Conservation (phyloP, 2,888 invertebrate genomes). For the Synergus japonicus region DNA sequence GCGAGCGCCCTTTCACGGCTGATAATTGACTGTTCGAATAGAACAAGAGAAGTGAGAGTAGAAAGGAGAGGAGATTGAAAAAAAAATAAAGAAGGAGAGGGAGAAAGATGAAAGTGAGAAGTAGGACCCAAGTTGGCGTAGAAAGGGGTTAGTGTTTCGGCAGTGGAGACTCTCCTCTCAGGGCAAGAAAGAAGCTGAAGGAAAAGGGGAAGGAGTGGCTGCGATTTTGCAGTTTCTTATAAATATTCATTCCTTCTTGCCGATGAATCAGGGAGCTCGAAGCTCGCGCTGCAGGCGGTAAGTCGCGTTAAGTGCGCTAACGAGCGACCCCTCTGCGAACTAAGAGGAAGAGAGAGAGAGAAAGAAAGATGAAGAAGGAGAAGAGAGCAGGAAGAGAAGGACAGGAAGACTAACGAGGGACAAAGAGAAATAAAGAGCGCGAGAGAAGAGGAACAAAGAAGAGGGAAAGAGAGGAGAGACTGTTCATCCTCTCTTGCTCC, state of each 20-base stretch:
- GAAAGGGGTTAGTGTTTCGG: constrained; percentile 34
- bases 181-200: constrained; percentile 25
- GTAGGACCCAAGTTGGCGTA: constrained; percentile 44
- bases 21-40: constrained; percentile 27
- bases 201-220: constrained; percentile 54
- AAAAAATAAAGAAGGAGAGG: not conserved
- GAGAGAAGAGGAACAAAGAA: not conserved
- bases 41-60: constrained; percentile 9
- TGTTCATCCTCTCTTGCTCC: constrained; percentile 47
- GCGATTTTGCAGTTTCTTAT: constrained; percentile 76
- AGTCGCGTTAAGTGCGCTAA: constrained; percentile 77
- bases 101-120: constrained; percentile 41
- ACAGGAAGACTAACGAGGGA: not conserved
- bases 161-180: constrained; percentile 1
- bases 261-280: constrained; percentile 72
- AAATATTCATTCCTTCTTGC: constrained; percentile 75
- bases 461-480: not conserved
- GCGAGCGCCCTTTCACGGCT: constrained; percentile 5
- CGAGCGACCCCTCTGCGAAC: constrained; percentile 72
- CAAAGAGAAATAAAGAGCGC: not conserved
- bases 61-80: constrained; percentile 43
- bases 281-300: constrained; percentile 74
- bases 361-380: not conserved
- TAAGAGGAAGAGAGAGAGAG: constrained; percentile 9
- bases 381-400: constrained; percentile 2